Base-by-base conservation (phyloP, 2,797 vertebrate species). In the Sebastes reedi region DNA sequence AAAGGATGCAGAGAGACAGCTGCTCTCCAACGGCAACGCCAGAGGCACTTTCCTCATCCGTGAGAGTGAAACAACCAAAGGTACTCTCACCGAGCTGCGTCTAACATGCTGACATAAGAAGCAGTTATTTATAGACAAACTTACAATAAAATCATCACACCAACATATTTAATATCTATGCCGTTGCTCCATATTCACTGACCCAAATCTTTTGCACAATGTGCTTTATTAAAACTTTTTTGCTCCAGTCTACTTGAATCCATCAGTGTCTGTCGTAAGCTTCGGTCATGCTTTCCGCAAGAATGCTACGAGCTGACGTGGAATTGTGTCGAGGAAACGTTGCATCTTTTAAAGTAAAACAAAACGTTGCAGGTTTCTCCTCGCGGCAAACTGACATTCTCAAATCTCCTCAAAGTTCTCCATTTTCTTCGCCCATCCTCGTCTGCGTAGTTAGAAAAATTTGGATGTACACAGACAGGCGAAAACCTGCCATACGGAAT, bases 1-100 rank as follows among this genome's bases (percentile, higher is more conserved):
- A 80, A 99, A 99, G 95, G 98, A 99, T 88, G 98, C 98, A 0
- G 98, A 99, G 94, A 97, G 98, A 92, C 98, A 99, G 90, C 97
- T 99, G 79, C 94, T 99, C 88, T 99, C 97, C 39, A 98, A 97
- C 91, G 97, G 98, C 94, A 99, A 99, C 84, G 98, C 97, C 86
- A 96, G 98, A 95, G 98, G 98, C 94, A 99, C 98, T 92, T 99
- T 99, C 95, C 97, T 99, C 90, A 99, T 99, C 93, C 97, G 98
- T 29, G 98, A 99, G 94, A 99, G 98, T 2, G 98, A 99, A 97
- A 99, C 98, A 93, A 99, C 98, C 96, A 99, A 99, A 99, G 98
- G 98, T 99, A 95, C 87, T 84, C 61, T 9, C 54, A 68, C n/a
- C 1, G 9, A 68, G 52, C 54, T 20, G 39, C 69, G 14, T 29